Base-by-base conservation (phyloP, 2,113 vertebrate species). In the Gadus chalcogrammus region DNA sequence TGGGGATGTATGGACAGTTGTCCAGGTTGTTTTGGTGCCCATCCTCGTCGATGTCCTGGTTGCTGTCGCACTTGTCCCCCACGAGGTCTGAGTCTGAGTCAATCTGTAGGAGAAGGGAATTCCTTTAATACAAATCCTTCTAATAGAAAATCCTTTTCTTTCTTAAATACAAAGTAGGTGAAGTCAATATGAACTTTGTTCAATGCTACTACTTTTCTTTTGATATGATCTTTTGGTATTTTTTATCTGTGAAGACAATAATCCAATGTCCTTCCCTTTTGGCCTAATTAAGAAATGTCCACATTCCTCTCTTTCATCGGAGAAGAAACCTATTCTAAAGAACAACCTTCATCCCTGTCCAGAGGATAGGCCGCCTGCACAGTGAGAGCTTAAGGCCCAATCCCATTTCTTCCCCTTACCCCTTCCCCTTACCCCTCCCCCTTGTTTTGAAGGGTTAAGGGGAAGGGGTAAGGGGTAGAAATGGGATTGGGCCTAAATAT, bases 21-120 rank as follows among this genome's bases (percentile, higher is more conserved):
- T 99, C 97, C 85, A 99, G 90, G 72, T 98, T 99, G 91, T 99
- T 99, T 89, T 99, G 97, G 88, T 99, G 97, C 27, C 97, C 97
- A 1, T 99, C 97, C 78, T 98, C 97, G 31, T 99, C 97, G 81
- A 99, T 98, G 83, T 99, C 97, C 87, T 99, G 95, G 81, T 99
- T 99, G 89, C 91, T 97, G 90, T 99, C 97, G 11, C 97, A 99
- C 60, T 94, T 90, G 76, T 99, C 97, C 73, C 97, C 97, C 53
- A 99, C 87, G 18, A 48, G 96, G 82, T 98, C 97, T n/a, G 97
- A 98, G 86, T 99, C 97, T 0, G 95, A 94, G 85, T 99, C 97
- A 18, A 94, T 87, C 97, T 99, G 88, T 69, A 71, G 74, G 71
- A 72, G n/a, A 86, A 73, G 58, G 70, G 52, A 74, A 84, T 86